Conservation (phyloP, 2,888 invertebrate species). For the Argyresthia albistria region DNA sequence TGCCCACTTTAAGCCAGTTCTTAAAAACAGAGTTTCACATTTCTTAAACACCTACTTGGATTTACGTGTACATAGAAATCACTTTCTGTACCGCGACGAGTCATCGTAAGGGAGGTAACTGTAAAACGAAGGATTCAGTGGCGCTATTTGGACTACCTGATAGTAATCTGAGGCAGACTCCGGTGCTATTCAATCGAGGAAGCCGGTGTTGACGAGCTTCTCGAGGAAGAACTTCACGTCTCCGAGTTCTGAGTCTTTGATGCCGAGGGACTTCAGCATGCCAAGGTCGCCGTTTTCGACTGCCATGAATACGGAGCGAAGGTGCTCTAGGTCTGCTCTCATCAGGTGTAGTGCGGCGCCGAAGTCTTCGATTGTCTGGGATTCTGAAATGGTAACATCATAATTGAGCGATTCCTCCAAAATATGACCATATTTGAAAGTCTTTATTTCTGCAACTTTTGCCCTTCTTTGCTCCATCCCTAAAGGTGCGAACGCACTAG, state of each 20-base stretch:
- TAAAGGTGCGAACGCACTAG: too few species aligned
- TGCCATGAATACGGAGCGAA: slow-evolving; percentile 95
- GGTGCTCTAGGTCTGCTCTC: slow-evolving; percentile 91
- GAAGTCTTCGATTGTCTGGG: slow-evolving; percentile 95
- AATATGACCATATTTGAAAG: too few species aligned
- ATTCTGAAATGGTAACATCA: slow-evolving; percentile 82
- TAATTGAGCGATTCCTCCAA: too few species aligned
- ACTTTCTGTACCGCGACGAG: slow-evolving; percentile 59
- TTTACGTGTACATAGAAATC: slow-evolving; percentile 24
- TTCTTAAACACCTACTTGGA: too few species aligned
- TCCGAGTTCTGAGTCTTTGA: slow-evolving; percentile 94
- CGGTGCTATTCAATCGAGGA: slow-evolving; percentile 90
- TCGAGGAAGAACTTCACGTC: slow-evolving; percentile 97
- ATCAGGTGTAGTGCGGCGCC: slow-evolving; percentile 88
- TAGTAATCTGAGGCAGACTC: slow-evolving; percentile 82
- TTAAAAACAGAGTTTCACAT: too few species aligned
- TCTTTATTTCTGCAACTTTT: too few species aligned
- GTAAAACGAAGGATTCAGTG: slow-evolving; percentile 81
- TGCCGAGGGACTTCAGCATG: slow-evolving; percentile 93
- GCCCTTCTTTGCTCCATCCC: too few species aligned
- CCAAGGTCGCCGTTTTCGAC: slow-evolving; percentile 96
- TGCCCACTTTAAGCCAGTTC: too few species aligned
- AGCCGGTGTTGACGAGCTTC: slow-evolving; percentile 95
- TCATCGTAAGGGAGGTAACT: slow-evolving; percentile 75
- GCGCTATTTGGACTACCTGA: slow-evolving; percentile 76